phyloP scores from a whole-genome alignment of 2,888 invertebrate genomes.

The Aspidiotus rigidus region DNA sequence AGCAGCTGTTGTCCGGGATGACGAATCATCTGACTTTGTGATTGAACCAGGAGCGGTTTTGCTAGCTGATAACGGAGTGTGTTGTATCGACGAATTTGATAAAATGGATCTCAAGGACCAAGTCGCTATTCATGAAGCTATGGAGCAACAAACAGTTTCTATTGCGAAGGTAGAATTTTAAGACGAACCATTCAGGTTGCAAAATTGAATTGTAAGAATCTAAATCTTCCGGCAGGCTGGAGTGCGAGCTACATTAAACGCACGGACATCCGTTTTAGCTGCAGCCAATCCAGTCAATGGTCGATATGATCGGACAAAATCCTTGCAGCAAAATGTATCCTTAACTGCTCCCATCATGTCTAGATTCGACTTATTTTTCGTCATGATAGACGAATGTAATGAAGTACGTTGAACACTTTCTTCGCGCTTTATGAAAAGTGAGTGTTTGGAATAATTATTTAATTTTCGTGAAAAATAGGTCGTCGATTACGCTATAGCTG shows the following conservation, averaged over 20 bases:
- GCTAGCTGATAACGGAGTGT: slow-evolving; percentile 97
- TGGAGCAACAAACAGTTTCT: slow-evolving; percentile 99
- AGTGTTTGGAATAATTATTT: slow-evolving; percentile 1
- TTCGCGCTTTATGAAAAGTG: background rate
- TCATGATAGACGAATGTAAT: slow-evolving; percentile 92
- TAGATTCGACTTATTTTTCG: slow-evolving; percentile 95
- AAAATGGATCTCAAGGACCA: slow-evolving; percentile 98
- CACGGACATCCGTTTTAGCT: slow-evolving; percentile 92
- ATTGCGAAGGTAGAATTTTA: slow-evolving; percentile 67
- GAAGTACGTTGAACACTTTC: slow-evolving; percentile 48
- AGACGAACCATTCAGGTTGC: background rate
- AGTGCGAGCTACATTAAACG: slow-evolving; percentile 92
- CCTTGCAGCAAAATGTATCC: slow-evolving; percentile 86
- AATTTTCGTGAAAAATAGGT: slow-evolving; percentile 48
- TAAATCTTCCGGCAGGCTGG: slow-evolving; percentile 60
- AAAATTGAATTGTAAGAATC: background rate
- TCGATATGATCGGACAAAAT: slow-evolving; percentile 86
- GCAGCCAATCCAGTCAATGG: slow-evolving; percentile 98
- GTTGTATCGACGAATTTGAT: slow-evolving; percentile 99
- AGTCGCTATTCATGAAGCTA: slow-evolving; percentile 99
- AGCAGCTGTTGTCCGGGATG: slow-evolving; percentile 95
- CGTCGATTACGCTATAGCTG: slow-evolving; percentile 92
- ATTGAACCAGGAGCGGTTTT: slow-evolving; percentile 99
- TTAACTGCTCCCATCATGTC: slow-evolving; percentile 97
- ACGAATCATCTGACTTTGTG: slow-evolving; percentile 96